A percentile compares a stretch with the other conserved stretches of the same genome.
These are phyloP conservation scores for Acanthisitta chloris DNA, from an alignment of 2,113 vertebrate species.

Conservation along the genomic window DNA sequence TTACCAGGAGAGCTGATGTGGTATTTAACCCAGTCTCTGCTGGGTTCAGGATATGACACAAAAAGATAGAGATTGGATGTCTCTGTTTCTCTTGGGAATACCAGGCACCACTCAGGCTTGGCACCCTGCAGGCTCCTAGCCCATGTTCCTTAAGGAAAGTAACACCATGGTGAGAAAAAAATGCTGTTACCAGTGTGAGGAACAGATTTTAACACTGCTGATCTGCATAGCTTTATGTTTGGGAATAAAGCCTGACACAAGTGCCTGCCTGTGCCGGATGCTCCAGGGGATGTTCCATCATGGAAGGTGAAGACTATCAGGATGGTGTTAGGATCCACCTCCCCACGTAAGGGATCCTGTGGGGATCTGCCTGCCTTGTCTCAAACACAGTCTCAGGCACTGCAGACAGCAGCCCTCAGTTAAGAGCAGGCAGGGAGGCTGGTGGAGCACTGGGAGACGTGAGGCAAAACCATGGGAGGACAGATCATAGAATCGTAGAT, in stretches of 20 bases:
- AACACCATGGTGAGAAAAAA: background rate
- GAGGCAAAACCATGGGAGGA: background rate
- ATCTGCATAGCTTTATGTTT: background rate
- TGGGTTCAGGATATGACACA: background rate
- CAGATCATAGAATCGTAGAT: background rate
- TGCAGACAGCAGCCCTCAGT: background rate
- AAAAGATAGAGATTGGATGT: background rate
- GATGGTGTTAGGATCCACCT: background rate
- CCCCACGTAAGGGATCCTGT: background rate
- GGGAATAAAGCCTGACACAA: background rate
- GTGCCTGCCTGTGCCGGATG: background rate
- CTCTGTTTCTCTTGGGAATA: background rate
- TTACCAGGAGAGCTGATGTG: background rate
- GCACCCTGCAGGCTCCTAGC: background rate
- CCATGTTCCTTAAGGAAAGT: background rate
- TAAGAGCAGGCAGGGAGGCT: background rate
- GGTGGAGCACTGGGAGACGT: background rate
- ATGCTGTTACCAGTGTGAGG: too few relatives aligned
- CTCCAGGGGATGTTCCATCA: background rate
- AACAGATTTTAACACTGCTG: background rate
- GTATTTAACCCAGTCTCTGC: background rate
- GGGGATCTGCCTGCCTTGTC: background rate
- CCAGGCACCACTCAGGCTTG: background rate
- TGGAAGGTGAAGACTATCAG: background rate
- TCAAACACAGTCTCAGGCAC: rapidly evolving